Base-by-base conservation (phyloP, 2,113 vertebrate genomes). In the Pangasianodon gigas region DNA sequence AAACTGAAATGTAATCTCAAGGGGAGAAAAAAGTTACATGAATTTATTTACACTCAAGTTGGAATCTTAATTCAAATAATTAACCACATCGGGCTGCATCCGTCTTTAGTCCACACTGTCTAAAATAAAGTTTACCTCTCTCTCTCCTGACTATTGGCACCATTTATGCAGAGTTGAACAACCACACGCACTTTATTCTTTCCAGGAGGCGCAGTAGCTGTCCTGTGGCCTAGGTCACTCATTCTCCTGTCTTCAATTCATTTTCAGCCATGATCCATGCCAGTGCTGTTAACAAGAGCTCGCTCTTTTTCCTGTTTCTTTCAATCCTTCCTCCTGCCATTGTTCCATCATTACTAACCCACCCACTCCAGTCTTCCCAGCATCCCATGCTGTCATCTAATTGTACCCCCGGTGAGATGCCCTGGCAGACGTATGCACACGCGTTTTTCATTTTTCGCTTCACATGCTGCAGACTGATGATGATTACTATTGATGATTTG, bases 171-270 rank as follows among this genome's bases (percentile, higher is more conserved):
- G 2, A 46, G 19, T 14, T 16, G 11, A 19, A 84, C 82, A 60
- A 51, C 6, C 79, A 56, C 81, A 83, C 81, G 41, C 32, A 60
- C 11, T 24, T 83, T 41, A 41, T 13, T 87, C 90, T 87, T 91
- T 95, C 91, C 93, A 91, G 93, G 77, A 92, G 91, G 93, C 90
- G 92, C 89, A 91, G 91, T 93, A 94, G 93, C 86, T 71, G 85
- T 91, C 75, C 90, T 85, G 91, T 93, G 94, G 93, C 92, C 91
- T 92, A 86, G 60, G 84, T 95, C 93, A 95, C 92, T 95, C 93
- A 94, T 32, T 65, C 71, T 48, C 89, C 87, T 87, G 56, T 32
- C 32, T 51, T 29, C 46, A 41, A 8, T 46, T 86, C 21, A 52
- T 86, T 83, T n/a, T 24, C 41, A 65, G 56, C 48, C 4, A 0